Evolutionary conservation across 2,797 vertebrate species (phyloP), one percentile per base, ranked within the genome.

Genomic region (Cuculus canorus): DNA sequence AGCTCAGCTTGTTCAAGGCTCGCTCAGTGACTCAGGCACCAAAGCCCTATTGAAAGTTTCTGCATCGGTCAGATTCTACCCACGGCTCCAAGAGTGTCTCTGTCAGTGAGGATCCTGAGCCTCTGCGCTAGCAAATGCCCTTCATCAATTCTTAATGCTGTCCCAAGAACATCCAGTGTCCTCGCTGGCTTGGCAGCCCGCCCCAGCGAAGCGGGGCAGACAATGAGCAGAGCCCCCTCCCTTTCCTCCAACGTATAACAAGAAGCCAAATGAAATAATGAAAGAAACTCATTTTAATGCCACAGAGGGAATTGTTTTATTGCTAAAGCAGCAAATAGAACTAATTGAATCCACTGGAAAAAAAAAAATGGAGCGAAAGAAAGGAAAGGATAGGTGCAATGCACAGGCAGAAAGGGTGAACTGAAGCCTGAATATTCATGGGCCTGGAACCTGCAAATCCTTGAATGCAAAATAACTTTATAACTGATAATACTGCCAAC

Each of bases 241-340:
- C 85, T 77, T 87, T 88, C 90, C 95, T 95, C 95, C 95, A 81
- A 91, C 88, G 39, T 76, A 87, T 30, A 96, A 95, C 93, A 61
- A 92, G 90, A 43, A 94, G 84, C 88, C 96, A 97, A 97, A 97
- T 95, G 96, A 97, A 98, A 97, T 97, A 97, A 97, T 71, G 96
- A 97, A 95, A 96, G 95, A 94, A 92, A 94, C 95, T 98, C 95
- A 96, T 98, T 98, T 97, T 92, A 96, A 98, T 97, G 96, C 97
- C 96, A 90, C 52, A 60, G 91, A 96, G 97, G 96, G 96, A 97
- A 96, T 95, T 90, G 96, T 95, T 97, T 98, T 98, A 97, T 97
- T 97, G 97, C 97, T 96, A 96, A 97, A 96, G 96, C 97, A 97
- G 97, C 97, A 96, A 97, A 98, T 95, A 97, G 97, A 97, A 97